Evolutionary conservation across 2,888 invertebrate species (phyloP).

Genomic region (Ariolimax columbianus): DNA sequence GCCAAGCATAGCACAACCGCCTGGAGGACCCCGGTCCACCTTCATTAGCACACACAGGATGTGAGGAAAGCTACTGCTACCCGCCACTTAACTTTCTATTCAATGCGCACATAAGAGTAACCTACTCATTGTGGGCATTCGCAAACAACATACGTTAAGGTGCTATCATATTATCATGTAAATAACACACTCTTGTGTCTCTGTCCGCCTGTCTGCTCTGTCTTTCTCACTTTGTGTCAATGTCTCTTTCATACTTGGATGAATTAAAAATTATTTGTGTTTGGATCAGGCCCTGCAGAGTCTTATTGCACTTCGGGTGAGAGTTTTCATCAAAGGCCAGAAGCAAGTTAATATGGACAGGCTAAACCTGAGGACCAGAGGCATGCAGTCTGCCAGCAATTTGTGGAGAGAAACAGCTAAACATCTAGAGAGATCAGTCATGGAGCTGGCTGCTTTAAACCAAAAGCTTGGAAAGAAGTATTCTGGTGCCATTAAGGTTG

Average conservation of each 20-base stretch:
- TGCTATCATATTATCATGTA: not conserved
- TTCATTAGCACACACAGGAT: no score
- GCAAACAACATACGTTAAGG: no score
- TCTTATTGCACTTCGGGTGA: conserved; percentile 36
- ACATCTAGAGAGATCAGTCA: conserved; percentile 65
- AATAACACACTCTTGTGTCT: not conserved
- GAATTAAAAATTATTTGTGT: not conserved
- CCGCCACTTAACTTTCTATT: no score
- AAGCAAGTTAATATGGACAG: conserved; percentile 34
- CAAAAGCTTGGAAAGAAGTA: conserved; percentile 69
- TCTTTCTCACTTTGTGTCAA: not conserved
- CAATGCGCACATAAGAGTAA: no score
- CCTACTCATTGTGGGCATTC: no score
- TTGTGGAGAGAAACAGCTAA: conserved; percentile 46
- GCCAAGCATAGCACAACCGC: no score
- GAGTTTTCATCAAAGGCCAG: conserved; percentile 31
- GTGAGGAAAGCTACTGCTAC: no score
- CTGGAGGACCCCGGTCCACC: no score
- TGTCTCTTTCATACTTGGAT: not conserved
- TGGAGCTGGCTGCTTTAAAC: conserved; percentile 67
- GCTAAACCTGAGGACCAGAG: conserved; percentile 27
- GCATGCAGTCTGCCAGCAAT: conserved; percentile 41
- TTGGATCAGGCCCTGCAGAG: conserved; percentile 32
- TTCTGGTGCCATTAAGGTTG: conserved; percentile 68
- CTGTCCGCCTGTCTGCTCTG: no score